Evolutionary conservation across 2,113 vertebrate genomes (phyloP), one percentile per base, ranked within the genome.

Genomic region (Motacilla alba): DNA sequence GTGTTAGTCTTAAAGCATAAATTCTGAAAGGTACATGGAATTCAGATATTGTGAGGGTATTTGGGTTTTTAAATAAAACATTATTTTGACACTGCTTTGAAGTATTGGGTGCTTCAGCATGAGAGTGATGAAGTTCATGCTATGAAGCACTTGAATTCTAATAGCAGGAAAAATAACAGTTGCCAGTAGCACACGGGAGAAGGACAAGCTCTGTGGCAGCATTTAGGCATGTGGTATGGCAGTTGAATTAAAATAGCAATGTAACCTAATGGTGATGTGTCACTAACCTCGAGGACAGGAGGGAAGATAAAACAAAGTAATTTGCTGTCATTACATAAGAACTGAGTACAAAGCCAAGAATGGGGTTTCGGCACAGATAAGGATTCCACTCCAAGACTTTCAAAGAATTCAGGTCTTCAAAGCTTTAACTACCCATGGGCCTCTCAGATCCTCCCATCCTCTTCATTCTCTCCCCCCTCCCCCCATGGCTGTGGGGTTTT

Each of bases 241-340:
- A 58, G 22, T 58, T 58, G 66, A 80, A 62, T 86, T 87, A 82
- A 94, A 97, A 85, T 83, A 92, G 84, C 77, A 95, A 78, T 0
- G 21, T 87, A 86, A 89, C 68, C 73, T 69, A 46, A 87, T 80
- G 64, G 41, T 79, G 84, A 82, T 96, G 87, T 95, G 94, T 97
- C 87, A 96, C 69, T 78, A 82, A 91, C 93, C 89, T 96, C 24
- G 74, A 90, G 93, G 88, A 86, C 64, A 83, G 69, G 9, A 15
- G 28, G 46, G 66, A 72, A 94, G 80, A 89, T 66, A 87, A 93
- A 87, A 74, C 55, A 67, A 69, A 83, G 69, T 68, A 67, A 69
- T 74, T 59, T 82, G 64, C 63, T 93, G 62, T 73, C 75, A 28
- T 95, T 95, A 90, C 90, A 56, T 92, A 94, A 91, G 74, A 94